phyloP scores from a whole-genome alignment of 2,113 vertebrate genomes.

The Irena cyanogastra region DNA sequence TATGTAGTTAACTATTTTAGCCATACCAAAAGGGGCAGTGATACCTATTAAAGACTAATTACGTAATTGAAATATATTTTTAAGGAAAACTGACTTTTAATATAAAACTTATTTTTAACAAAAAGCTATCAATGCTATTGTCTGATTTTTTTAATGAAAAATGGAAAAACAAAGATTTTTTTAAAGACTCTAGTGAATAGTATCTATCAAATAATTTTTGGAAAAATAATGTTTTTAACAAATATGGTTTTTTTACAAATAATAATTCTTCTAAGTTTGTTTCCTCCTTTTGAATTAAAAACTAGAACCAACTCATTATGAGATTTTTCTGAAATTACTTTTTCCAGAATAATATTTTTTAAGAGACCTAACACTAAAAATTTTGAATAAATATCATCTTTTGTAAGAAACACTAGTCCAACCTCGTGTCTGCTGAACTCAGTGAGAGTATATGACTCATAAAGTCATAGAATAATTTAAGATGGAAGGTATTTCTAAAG shows the following conservation, averaged over 20 bases:
- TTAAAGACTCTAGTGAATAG: background rate
- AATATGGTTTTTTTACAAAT: background rate
- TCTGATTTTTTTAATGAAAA: background rate
- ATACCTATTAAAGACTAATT: background rate
- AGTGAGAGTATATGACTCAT: background rate
- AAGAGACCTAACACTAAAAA: background rate
- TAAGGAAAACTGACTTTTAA: background rate
- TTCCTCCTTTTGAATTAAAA: background rate
- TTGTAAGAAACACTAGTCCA: background rate
- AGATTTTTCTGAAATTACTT: background rate
- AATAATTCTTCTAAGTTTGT: background rate
- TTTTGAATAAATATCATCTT: background rate
- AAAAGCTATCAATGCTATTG: background rate
- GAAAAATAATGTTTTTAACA: background rate
- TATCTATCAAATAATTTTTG: background rate
- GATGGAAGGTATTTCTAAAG: background rate
- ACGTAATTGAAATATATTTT: background rate
- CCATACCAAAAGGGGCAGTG: background rate
- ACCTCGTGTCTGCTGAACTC: background rate
- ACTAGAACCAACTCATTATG: background rate
- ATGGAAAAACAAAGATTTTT: background rate
- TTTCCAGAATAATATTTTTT: background rate
- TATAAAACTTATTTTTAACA: background rate
- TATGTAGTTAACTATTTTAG: background rate
- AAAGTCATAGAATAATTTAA: background rate